These are phyloP conservation scores for Xestobium rufovillosum DNA, from an alignment of 2,888 invertebrate genomes.

Conservation along the genomic window DNA sequence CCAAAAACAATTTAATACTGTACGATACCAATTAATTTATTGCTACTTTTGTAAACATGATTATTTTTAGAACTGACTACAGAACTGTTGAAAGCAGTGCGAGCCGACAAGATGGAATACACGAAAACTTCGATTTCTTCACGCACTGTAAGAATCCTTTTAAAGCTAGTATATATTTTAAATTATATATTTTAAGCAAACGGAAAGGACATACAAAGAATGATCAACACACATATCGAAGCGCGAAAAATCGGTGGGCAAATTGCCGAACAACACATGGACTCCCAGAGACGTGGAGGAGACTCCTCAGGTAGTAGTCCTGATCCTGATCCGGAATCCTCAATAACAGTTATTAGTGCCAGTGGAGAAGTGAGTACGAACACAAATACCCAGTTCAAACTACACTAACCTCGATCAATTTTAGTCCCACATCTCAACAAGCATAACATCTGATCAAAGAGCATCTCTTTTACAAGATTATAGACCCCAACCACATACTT, in stretches of 20 bases:
- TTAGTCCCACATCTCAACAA: constrained; percentile 42
- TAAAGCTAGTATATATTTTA: constrained; percentile 8
- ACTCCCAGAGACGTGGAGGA: constrained; percentile 48
- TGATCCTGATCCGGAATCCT: constrained; percentile 38
- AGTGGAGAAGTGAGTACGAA: constrained; percentile 36
- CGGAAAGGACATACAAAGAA: constrained; percentile 58
- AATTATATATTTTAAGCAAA: constrained; percentile 34
- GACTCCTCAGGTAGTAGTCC: constrained; percentile 47
- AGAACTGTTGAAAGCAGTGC: constrained; percentile 46
- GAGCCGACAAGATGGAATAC: constrained; percentile 42
- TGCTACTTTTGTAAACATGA: not conserved
- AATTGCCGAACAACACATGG: constrained; percentile 72
- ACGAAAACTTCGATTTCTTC: constrained; percentile 50
- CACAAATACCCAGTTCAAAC: too few species aligned
- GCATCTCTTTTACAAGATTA: constrained; percentile 28
- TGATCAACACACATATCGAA: constrained; percentile 70
- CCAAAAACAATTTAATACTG: constrained; percentile 74
- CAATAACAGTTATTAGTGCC: constrained; percentile 33
- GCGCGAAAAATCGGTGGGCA: constrained; percentile 79
- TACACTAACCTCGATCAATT: too few species aligned
- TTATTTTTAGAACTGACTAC: constrained; percentile 43
- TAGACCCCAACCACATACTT: constrained; percentile 24
- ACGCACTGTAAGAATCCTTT: constrained; percentile 44
- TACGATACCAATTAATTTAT: constrained; percentile 39
- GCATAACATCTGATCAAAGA: constrained; percentile 37